A percentile compares a stretch with the other conserved stretches of the same genome.
Conservation (phyloP, 2,797 vertebrate genomes). For the Emys orbicularis region DNA sequence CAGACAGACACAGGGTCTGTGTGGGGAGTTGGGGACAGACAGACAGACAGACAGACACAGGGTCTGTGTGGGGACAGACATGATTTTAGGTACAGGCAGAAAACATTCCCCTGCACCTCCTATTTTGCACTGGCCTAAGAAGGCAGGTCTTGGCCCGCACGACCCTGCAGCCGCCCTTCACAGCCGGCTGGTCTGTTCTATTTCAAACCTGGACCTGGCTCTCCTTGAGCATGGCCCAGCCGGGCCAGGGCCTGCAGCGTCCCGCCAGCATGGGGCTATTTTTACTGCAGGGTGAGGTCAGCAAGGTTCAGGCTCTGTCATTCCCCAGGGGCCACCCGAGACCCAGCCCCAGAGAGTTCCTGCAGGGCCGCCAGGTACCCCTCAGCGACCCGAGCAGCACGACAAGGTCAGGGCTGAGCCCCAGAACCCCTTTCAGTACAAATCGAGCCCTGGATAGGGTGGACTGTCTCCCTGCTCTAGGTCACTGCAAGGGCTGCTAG, state of each 20-base stretch:
- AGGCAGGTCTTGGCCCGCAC: too few species aligned
- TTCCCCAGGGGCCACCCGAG: not conserved
- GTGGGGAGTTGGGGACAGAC: too few species aligned
- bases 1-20: too few species aligned
- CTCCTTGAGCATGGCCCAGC: not conserved
- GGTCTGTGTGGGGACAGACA: too few species aligned
- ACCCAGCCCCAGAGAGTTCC: not conserved
- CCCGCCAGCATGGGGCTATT: not conserved
- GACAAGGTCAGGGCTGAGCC: too few species aligned
- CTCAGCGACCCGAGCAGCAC: too few species aligned
- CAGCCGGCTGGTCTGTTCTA: too few species aligned
- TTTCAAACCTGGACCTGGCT: not conserved
- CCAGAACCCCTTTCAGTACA: too few species aligned
- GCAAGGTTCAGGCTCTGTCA: not conserved
- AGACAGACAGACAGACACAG: too few species aligned
- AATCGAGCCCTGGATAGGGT: too few species aligned
- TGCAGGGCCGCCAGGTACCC: not conserved
- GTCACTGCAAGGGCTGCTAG: not conserved
- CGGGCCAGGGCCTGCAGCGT: not conserved
- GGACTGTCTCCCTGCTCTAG: rapidly evolving
- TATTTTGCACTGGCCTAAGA: rapidly evolving
- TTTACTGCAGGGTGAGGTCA: not conserved
- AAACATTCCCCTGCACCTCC: not conserved
- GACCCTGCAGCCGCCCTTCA: not conserved
- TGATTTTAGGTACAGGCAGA: not conserved